phyloP scores from a whole-genome alignment of 2,113 vertebrate species.

The Rhea pennata region DNA sequence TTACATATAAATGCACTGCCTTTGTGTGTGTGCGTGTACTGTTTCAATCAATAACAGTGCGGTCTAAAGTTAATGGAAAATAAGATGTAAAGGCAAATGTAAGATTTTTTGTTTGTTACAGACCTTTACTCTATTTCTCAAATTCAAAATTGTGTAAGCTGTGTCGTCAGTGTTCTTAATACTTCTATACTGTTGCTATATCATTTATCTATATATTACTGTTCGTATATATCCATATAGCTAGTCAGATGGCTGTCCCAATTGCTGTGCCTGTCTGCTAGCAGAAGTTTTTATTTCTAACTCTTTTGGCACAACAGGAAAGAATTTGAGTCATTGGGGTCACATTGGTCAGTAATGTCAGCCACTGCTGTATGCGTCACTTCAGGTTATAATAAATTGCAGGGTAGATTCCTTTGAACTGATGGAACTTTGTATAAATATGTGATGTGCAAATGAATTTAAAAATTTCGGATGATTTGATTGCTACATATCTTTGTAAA shows the following conservation, averaged over 20 bases:
- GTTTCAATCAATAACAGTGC: not conserved
- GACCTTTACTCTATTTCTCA: not conserved
- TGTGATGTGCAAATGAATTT: not conserved
- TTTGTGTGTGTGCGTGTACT: not conserved
- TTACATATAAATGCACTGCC: not conserved
- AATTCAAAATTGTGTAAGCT: not conserved
- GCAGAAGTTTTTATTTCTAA: not conserved
- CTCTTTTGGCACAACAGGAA: not conserved
- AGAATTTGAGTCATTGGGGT: not conserved
- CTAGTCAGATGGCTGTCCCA: not conserved
- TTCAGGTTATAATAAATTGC: not conserved
- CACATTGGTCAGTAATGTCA: not conserved
- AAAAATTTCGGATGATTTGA: not conserved
- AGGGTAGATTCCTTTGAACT: not conserved
- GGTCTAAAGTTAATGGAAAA: not conserved
- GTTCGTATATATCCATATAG: not conserved
- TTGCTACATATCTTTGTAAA: not conserved
- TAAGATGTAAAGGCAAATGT: not conserved
- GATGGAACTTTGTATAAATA: not conserved
- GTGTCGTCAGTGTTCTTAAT: not conserved
- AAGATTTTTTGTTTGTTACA: not conserved
- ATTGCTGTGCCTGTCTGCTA: not conserved
- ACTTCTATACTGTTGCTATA: not conserved
- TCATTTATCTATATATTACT: not conserved
- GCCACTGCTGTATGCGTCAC: rapidly evolving